Percentiles rank a stretch among this genome's conserved stretches.
Conservation (phyloP, 1,140 invertebrate genomes). For the Drosophila ironensis region DNA sequence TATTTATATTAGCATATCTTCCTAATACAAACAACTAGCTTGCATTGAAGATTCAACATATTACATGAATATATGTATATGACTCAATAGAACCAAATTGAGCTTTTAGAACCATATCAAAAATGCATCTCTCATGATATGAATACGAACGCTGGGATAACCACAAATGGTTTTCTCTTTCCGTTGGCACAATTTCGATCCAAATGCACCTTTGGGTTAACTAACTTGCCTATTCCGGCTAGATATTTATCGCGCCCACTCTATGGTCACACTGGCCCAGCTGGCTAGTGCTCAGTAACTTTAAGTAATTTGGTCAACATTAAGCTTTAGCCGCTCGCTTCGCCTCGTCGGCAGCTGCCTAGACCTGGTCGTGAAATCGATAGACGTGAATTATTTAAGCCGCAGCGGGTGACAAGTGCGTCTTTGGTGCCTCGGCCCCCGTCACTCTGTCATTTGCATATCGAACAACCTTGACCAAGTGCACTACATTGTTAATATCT, state of each 20-base stretch:
- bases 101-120: no score
- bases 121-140: no score
- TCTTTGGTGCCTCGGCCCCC: background rate
- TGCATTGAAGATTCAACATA: no score
- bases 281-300: no score
- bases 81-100: no score
- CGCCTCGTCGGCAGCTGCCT: background rate
- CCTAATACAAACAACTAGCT: no score
- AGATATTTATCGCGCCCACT: background rate
- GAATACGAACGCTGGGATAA: no score
- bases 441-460: background rate
- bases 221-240: background rate
- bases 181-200: no score
- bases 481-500: slow-evolving; percentile 19
- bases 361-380: slow-evolving; percentile 29
- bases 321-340: slow-evolving; percentile 23
- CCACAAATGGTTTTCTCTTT: no score
- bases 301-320: slow-evolving; percentile 24
- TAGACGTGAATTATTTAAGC: slow-evolving; percentile 46
- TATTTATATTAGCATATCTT: no score
- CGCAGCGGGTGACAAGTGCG: slow-evolving; percentile 2
- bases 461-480: slow-evolving; percentile 39
- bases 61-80: no score
- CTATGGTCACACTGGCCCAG: slow-evolving; percentile 15
- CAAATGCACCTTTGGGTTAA: no score